phyloP scores from a whole-genome alignment of 2,797 vertebrate species.

The Myotis findleyi region DNA sequence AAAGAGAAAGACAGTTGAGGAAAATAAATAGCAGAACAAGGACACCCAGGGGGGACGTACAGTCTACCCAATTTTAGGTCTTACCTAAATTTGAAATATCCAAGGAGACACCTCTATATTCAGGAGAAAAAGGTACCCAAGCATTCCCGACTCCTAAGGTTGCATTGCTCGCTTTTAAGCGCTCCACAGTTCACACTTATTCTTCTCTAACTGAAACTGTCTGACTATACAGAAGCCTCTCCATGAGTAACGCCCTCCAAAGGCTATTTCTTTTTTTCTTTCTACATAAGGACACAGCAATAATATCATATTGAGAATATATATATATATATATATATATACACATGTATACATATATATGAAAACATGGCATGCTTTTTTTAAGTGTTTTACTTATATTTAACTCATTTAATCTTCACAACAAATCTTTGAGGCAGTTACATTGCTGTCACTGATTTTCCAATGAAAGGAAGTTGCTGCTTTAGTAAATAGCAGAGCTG shows the following conservation, averaged over 20 bases:
- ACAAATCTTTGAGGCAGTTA: not conserved
- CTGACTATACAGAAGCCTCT: not conserved
- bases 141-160: conserved; percentile 73
- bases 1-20: conserved; percentile 76
- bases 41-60: conserved; percentile 79
- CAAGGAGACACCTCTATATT: conserved; percentile 82
- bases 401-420: not conserved
- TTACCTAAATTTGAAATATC: conserved; percentile 81
- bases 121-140: conserved; percentile 66
- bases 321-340: not conserved
- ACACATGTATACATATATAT: not conserved
- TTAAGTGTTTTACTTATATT: not conserved
- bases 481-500: not conserved
- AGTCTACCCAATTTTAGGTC: conserved; percentile 76
- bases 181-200: not conserved
- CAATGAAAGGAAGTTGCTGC: not conserved
- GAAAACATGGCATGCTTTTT: not conserved
- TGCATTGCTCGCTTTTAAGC: conserved; percentile 64
- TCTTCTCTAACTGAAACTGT: conserved; percentile 37
- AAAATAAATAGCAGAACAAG: conserved; percentile 78
- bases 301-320: not conserved
- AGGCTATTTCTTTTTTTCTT: not conserved
- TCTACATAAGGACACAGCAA: not conserved
- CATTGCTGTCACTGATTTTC: not conserved
- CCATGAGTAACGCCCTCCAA: not conserved